Evolutionary conservation across 2,888 invertebrate genomes (phyloP).

Genomic region (Dolichomitus sp.): DNA sequence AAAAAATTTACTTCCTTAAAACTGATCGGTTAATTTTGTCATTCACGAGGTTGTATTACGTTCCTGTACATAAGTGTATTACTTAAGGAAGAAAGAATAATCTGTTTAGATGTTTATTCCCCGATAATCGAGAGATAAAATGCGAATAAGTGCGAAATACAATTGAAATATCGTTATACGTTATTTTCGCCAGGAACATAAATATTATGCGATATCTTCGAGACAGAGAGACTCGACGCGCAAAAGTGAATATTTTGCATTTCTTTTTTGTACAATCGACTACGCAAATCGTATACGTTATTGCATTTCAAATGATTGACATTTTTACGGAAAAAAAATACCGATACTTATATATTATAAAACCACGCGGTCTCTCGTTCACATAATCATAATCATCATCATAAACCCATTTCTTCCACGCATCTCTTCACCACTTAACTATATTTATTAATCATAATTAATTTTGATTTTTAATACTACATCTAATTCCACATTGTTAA

Average conservation of each 20-base stretch:
- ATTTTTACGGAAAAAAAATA: conserved; percentile 40
- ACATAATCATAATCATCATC: conserved; percentile 16
- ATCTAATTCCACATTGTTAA: conserved; percentile 2
- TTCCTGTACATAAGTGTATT: conserved; percentile 70
- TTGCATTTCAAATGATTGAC: conserved; percentile 45
- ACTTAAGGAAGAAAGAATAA: conserved; percentile 53
- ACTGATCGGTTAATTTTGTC: conserved; percentile 45
- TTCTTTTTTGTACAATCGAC: conserved; percentile 36
- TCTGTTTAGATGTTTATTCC: conserved; percentile 53
- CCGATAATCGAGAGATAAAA: conserved; percentile 49
- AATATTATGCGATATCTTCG: conserved; percentile 23
- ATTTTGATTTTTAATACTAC: conserved; percentile 10
- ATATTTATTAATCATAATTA: conserved; percentile 13
- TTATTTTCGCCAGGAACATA: conserved; percentile 32
- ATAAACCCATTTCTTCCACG: neutral
- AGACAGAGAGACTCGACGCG: neutral
- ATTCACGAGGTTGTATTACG: conserved; percentile 58
- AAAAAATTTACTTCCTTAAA: neutral
- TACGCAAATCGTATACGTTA: conserved; percentile 41
- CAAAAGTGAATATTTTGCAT: conserved; percentile 34
- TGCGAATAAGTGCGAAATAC: conserved; percentile 32
- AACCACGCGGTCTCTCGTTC: conserved; percentile 1
- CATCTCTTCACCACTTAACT: conserved; percentile 2
- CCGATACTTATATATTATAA: conserved; percentile 24
- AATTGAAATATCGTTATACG: conserved; percentile 25